Conservation (phyloP, 1,140 invertebrate genomes). For the Amphibalanus amphitrite region DNA sequence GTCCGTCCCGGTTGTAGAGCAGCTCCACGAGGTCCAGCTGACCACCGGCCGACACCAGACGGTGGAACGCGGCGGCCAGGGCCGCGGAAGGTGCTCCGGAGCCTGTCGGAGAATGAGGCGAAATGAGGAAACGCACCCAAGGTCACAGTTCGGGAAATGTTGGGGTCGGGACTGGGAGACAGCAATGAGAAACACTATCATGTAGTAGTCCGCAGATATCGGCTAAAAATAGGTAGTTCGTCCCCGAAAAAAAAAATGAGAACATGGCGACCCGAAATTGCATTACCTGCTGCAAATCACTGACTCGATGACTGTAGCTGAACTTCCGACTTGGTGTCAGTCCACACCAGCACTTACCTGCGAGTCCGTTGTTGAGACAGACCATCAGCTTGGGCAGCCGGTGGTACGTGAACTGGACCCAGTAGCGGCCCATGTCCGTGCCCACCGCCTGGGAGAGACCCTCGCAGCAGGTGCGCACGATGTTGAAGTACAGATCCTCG, state of each 20-base stretch:
- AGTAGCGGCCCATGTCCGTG: background rate
- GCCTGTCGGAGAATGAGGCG: background rate
- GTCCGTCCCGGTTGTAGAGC: background rate
- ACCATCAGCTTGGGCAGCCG: constrained; percentile 2
- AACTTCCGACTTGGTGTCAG: no score
- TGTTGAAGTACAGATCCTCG: background rate
- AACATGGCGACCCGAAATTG: no score
- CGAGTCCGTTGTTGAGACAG: background rate
- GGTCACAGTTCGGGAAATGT: no score
- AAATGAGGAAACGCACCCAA: no score
- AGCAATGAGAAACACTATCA: no score
- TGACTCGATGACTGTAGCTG: no score
- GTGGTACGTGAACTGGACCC: constrained; percentile 1
- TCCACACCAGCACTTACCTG: background rate
- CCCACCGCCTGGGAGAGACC: background rate
- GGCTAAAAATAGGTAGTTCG: no score
- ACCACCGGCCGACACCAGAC: background rate
- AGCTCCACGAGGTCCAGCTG: background rate
- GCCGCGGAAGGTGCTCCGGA: background rate
- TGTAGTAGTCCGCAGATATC: no score
- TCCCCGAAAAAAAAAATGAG: no score
- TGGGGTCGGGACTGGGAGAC: no score
- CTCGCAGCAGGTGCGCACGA: background rate
- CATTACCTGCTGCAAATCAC: no score
- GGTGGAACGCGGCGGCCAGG: background rate